Evolutionary conservation across 1,140 invertebrate genomes (phyloP), one percentile per base, ranked within the genome.

Genomic region (Zaprionus ghesquierei): DNA sequence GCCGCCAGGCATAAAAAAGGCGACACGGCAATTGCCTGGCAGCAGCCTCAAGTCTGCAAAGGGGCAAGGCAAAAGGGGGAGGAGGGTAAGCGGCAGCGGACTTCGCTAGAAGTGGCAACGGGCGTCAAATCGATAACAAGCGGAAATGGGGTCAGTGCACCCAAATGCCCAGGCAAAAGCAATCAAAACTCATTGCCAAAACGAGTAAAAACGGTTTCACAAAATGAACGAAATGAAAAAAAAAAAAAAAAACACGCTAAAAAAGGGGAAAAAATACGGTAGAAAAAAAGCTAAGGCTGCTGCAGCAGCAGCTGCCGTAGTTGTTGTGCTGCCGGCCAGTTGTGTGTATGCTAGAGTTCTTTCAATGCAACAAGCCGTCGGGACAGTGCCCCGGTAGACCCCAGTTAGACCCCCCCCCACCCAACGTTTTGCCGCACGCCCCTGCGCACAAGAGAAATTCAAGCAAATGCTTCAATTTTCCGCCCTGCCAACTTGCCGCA

Each of bases 101-200:
- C 29, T 44, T 6, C 12, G 20, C 25, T 5, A 23, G 46, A 9
- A 53, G 49, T 38, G 25, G 27, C 18, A 63, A 63, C 61, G 49
- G 33, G 53, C 69, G 69, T 82, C 84, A 82, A 86, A 86, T 86
- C 82, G 82, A 86, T 86, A 86, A 89, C 79, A 82, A 87, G 82
- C 79, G 82, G 82, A 86, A 86, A 86, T 78, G 82, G 82, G 82
- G 82, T 89, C 82, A 87, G 53, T 89, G 82, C 82, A 86, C 82
- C 84, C 84, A 77, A 87, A 73, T 81, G 82, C 55, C 75, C 81
- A 80, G 75, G 79, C 84, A 86, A 78, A 87, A 86, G 82, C 82
- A 86, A 86, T 86, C 82, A 86, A 86, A 86, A 86, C 84, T 89
- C 82, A 86, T 79, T 87, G 82, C 82, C 82, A 86, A 86, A 86